phyloP scores from a whole-genome alignment of 2,113 vertebrate species.

The Catagonus wagneri region DNA sequence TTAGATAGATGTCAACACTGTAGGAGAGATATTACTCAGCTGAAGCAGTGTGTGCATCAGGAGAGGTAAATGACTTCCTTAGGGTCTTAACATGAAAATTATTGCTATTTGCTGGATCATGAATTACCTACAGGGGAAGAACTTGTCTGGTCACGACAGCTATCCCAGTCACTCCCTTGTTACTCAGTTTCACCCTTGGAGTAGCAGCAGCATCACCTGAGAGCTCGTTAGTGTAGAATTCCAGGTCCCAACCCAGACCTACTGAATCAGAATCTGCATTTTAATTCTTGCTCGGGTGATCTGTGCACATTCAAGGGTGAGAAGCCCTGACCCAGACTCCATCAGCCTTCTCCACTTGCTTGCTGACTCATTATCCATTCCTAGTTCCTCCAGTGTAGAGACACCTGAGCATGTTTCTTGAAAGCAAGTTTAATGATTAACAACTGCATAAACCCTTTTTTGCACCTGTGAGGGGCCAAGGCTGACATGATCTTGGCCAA shows the following conservation, averaged over 20 bases:
- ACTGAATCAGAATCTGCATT: background rate
- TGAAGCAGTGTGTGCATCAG: background rate
- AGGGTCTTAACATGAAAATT: background rate
- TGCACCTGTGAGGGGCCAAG: background rate
- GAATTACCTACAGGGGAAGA: background rate
- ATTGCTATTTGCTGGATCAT: background rate
- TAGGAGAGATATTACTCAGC: background rate
- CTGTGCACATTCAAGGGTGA: background rate
- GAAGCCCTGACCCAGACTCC: background rate
- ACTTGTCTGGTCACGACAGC: background rate
- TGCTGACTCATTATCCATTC: background rate
- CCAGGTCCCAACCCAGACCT: background rate
- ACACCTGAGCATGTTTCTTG: background rate
- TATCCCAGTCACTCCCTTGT: background rate
- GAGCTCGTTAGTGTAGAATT: background rate
- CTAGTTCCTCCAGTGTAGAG: background rate
- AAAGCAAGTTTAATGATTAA: background rate
- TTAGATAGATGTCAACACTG: background rate
- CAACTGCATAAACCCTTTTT: background rate
- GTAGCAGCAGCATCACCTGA: background rate
- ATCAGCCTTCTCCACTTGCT: background rate
- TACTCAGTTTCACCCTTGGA: background rate
- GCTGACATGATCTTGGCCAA: background rate
- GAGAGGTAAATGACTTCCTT: slow-evolving; percentile 2
- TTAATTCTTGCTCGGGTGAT: background rate